Conservation (phyloP, 2,113 vertebrate species). For the Zosterops borbonicus region DNA sequence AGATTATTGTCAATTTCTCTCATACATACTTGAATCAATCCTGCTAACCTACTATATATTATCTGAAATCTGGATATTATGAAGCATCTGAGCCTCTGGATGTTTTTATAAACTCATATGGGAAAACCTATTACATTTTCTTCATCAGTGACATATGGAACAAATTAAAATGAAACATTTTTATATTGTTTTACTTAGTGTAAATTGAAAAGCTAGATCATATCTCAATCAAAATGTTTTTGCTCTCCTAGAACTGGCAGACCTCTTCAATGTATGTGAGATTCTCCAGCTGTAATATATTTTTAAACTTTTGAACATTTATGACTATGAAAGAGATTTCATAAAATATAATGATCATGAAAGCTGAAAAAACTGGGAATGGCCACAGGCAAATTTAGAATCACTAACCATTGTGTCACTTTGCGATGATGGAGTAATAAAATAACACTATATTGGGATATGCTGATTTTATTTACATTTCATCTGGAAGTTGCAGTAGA, state of each 20-base stretch:
- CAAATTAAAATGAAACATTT: conserved; percentile 55
- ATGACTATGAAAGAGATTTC: background rate
- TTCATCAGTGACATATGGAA: conserved; percentile 45
- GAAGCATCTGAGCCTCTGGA: conserved; percentile 5
- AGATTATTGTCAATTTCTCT: conserved; percentile 31
- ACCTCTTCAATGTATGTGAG: background rate
- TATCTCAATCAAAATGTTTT: conserved; percentile 55
- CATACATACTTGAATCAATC: conserved; percentile 4
- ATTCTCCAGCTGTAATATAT: background rate
- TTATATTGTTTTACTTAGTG: conserved; percentile 51
- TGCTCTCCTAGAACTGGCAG: background rate
- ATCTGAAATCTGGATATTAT: conserved; percentile 34
- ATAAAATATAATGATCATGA: background rate
- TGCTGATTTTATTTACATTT: background rate
- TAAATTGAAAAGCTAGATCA: conserved; percentile 56
- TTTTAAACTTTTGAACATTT: background rate
- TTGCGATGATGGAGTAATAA: background rate
- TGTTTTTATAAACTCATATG: conserved; percentile 42
- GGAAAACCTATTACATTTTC: conserved; percentile 45
- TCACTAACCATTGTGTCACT: background rate
- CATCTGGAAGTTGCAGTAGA: background rate
- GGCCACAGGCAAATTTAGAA: background rate
- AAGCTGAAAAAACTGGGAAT: background rate
- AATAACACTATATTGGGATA: background rate
- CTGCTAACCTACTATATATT: background rate